Conservation (phyloP, 1,140 invertebrate genomes). For the Oedothorax gibbosus region DNA sequence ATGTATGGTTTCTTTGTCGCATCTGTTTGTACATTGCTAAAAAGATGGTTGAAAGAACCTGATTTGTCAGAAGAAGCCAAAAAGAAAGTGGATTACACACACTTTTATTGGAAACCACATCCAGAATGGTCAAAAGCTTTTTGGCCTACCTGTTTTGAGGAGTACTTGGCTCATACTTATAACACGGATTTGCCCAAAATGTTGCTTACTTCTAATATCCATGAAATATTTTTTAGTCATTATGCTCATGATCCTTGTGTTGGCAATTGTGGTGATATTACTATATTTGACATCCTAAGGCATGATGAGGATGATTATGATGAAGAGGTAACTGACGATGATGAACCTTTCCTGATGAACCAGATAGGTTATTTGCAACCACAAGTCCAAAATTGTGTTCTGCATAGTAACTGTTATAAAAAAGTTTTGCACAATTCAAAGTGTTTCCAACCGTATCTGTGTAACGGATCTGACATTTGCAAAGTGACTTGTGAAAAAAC, state of each 20-base stretch:
- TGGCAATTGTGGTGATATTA: background rate
- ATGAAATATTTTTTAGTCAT: constrained; percentile 33
- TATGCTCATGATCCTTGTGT: background rate
- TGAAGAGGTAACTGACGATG: too few species aligned
- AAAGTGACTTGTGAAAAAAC: constrained; percentile 10
- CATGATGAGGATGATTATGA: background rate
- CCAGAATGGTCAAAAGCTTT: background rate
- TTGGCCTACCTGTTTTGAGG: constrained; percentile 26
- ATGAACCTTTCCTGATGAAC: background rate
- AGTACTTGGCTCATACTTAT: constrained; percentile 28
- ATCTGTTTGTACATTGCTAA: constrained; percentile 7
- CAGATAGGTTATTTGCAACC: background rate
- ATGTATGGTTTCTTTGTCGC: constrained; percentile 8
- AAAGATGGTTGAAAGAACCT: constrained; percentile 38
- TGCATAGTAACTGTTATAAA: constrained; percentile 17
- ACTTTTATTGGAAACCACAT: constrained; percentile 21
- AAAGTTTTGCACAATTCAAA: constrained; percentile 10
- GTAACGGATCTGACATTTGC: constrained; percentile 8
- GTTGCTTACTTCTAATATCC: constrained; percentile 22
- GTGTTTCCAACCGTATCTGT: constrained; percentile 37
- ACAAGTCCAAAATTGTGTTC: background rate
- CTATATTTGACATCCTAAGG: constrained; percentile 29
- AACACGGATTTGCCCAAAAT: constrained; percentile 26
- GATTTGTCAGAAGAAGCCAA: constrained; percentile 10
- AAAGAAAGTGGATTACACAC: constrained; percentile 15